These are phyloP conservation scores for Narcine bancroftii DNA, from an alignment of 2,113 vertebrate species.

Conservation along the genomic window DNA sequence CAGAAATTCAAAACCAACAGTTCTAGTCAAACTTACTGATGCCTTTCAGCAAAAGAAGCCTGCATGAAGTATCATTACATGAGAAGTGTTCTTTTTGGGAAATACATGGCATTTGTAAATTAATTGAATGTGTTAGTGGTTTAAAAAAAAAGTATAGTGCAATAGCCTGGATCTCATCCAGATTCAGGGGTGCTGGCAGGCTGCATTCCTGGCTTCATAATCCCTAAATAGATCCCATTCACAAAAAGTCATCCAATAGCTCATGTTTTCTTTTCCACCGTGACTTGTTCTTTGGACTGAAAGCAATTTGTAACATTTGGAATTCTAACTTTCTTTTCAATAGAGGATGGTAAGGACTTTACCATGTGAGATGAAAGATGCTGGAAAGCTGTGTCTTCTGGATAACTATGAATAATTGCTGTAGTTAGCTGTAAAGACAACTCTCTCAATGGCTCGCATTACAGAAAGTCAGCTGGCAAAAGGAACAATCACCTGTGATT, in stretches of 20 bases:
- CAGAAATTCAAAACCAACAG: neutral
- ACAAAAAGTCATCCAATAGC: neutral
- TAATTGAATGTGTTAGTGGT: neutral
- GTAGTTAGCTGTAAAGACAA: neutral
- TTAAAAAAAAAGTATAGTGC: constrained; percentile 2
- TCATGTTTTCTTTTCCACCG: neutral
- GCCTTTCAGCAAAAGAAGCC: neutral
- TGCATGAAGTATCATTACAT: neutral
- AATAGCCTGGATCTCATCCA: neutral
- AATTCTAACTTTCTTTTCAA: neutral
- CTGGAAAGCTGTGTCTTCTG: neutral
- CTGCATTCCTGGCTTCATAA: neutral
- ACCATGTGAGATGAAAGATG: neutral
- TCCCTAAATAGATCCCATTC: constrained; percentile 3
- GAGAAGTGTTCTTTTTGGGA: neutral
- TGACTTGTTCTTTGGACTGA: neutral
- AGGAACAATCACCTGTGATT: neutral
- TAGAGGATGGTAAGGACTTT: neutral
- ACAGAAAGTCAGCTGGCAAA: neutral
- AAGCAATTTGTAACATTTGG: neutral
- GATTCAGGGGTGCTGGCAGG: neutral
- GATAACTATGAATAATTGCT: neutral
- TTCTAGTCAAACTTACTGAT: neutral
- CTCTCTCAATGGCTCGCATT: neutral
- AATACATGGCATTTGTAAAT: neutral